Evolutionary conservation across 2,888 invertebrate species (phyloP), one percentile per base, ranked within the genome.

Genomic region (Conops quadrifasciatus): DNA sequence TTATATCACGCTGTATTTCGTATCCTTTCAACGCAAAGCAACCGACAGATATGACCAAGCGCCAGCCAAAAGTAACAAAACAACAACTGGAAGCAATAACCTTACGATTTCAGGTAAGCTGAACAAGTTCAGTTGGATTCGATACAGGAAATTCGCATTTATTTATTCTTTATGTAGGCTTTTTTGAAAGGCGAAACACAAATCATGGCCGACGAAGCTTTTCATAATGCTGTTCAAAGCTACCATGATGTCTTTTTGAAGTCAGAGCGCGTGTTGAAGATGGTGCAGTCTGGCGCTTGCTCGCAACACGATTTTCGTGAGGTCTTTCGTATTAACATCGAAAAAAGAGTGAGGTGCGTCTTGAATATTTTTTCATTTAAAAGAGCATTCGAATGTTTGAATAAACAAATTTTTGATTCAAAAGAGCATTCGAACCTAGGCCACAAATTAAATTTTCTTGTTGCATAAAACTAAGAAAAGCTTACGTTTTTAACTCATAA

Each of bases 11-110:
- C 84, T 97, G 98, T 87, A 92, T 98, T 82, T 96, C 99, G 9
- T 98, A 99, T 88, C 98, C 98, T 9, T 99, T 99, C 88, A 99
- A 98, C 87, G 97, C 98, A 15, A 99, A 99, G 87, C 98, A 98
- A 85, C 97, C 97, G 0, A 97, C 97, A 9, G 99, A 99, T 85
- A 96, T 98, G 97, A 96, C 96, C 2, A 89, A 94, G 81, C 89
- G 98, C 75, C 97, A 97, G 85, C 93, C 94, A 70, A 99, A 99
- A 89, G 93, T 99, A 68, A 96, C 94, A 70, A 96, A 96, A 84
- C 95, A 96, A 85, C 98, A 98, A 87, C 88, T 98, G 77, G 97
- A 97, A 87, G 93, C 94, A 56, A 95, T 97, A 81, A 94, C 94
- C 84, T 94, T 94, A 79, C 90, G 97, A 86, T 98, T 98, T 89